Conservation (phyloP, 64 coral and sea anemone genomes). For the Montipora capricornis region DNA sequence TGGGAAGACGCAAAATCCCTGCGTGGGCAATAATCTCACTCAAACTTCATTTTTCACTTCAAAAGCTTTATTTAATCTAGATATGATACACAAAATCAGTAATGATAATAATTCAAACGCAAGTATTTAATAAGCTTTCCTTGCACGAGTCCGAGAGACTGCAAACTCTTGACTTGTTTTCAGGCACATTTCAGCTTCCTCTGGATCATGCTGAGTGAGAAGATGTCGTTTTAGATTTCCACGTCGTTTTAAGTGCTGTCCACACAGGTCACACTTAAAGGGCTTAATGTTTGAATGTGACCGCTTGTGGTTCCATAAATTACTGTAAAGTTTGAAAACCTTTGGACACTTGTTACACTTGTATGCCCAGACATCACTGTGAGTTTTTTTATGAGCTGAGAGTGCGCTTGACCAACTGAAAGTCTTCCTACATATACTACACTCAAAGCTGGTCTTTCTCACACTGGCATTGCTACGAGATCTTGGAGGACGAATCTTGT, state of each 20-base stretch:
- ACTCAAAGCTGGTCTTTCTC: background rate
- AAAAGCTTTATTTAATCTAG: too few species aligned
- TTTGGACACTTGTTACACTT: constrained; percentile 26
- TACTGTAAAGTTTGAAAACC: constrained; percentile 21
- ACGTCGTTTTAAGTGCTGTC: constrained; percentile 2
- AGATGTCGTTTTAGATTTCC: constrained; percentile 40
- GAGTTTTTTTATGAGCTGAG: constrained; percentile 22
- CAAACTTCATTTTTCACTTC: too few species aligned
- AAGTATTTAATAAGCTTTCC: background rate
- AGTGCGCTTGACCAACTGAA: constrained; percentile 37
- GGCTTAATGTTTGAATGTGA: constrained; percentile 30
- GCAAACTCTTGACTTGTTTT: constrained; percentile 37
- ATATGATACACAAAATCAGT: background rate
- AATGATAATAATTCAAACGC: background rate
- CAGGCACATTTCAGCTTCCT: constrained; percentile 15
- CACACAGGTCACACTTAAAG: constrained; percentile 44
- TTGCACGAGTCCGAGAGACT: background rate
- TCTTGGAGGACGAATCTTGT: background rate
- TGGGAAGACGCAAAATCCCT: too few species aligned
- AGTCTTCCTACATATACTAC: constrained; percentile 14
- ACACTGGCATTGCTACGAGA: too few species aligned
- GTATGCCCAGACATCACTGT: background rate
- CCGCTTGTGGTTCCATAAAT: constrained; percentile 1
- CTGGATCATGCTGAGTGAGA: constrained; percentile 35
- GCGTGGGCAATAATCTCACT: too few species aligned